A percentile compares a stretch with the other conserved stretches of the same genome.
These are phyloP conservation scores for Tachystola acroxantha DNA, from an alignment of 2,888 invertebrate species.

Conservation along the genomic window DNA sequence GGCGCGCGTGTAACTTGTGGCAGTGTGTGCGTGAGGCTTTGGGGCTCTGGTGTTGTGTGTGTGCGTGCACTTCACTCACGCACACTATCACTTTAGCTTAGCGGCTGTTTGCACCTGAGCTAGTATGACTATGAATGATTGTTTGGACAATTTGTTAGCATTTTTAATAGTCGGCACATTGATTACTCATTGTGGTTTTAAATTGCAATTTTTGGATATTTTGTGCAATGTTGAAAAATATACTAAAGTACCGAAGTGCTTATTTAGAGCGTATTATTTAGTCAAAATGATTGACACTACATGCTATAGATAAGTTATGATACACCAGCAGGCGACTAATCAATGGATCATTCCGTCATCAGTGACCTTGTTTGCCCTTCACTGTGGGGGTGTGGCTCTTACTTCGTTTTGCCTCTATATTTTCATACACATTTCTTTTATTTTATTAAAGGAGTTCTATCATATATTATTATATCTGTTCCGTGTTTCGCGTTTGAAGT, in stretches of 20 bases:
- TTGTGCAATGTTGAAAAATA: background rate
- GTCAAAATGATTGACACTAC: no score
- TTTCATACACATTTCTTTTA: background rate
- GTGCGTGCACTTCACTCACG: conserved; percentile 34
- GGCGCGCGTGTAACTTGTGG: conserved; percentile 20
- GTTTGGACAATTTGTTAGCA: conserved; percentile 27
- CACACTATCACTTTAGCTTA: conserved; percentile 26
- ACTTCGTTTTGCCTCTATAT: background rate
- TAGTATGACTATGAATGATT: conserved; percentile 40
- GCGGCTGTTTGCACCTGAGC: conserved; percentile 36
- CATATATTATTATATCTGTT: background rate
- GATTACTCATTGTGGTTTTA: background rate
- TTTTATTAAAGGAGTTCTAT: no score
- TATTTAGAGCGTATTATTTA: no score
- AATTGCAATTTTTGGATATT: background rate
- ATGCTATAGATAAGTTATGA: no score
- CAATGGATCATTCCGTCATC: conserved; percentile 8
- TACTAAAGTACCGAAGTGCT: no score
- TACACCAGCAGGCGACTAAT: no score
- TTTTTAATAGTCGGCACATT: background rate
- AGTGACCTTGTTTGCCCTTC: conserved; percentile 24
- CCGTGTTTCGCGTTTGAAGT: no score
- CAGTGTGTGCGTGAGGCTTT: conserved; percentile 26
- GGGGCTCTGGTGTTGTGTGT: conserved; percentile 26
- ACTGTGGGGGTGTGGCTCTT: conserved; percentile 35